Evolutionary conservation across 1,140 invertebrate genomes (phyloP).

Genomic region (Zaprionus inermis): DNA sequence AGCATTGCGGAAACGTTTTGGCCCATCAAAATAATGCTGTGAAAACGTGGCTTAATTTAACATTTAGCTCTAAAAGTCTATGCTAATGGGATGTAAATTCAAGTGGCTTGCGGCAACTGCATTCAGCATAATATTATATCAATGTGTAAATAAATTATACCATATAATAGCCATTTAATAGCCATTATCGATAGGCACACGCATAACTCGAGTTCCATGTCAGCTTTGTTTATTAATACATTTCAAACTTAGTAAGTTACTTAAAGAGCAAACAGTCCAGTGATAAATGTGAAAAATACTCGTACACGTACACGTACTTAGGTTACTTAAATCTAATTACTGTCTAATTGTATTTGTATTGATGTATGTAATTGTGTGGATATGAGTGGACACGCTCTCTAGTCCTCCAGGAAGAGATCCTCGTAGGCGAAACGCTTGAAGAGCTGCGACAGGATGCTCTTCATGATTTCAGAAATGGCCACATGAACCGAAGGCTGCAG

Average conservation of each 20-base stretch:
- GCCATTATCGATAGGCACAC: not conserved
- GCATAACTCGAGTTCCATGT: conserved; percentile 15
- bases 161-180: not conserved
- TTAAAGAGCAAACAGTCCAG: conserved; percentile 63
- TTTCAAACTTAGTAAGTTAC: conserved; percentile 50
- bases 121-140: not conserved
- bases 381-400: conserved; percentile 8
- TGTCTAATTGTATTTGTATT: conserved; percentile 13
- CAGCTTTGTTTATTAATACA: conserved; percentile 52
- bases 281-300: conserved; percentile 62
- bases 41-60: conserved; percentile 8
- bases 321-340: conserved; percentile 28
- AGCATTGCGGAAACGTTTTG: conserved; percentile 59
- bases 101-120: not conserved
- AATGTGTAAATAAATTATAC: not conserved
- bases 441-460: conserved; percentile 84
- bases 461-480: conserved; percentile 85
- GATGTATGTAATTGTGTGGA: not conserved
- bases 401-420: conserved; percentile 72
- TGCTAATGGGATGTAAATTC: not conserved
- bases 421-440: conserved; percentile 81
- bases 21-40: not conserved
- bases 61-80: not conserved
- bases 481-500: conserved; percentile 86
- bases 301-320: conserved; percentile 63